These are phyloP conservation scores for Channallabes apus DNA, from an alignment of 2,797 vertebrate species.

Conservation along the genomic window DNA sequence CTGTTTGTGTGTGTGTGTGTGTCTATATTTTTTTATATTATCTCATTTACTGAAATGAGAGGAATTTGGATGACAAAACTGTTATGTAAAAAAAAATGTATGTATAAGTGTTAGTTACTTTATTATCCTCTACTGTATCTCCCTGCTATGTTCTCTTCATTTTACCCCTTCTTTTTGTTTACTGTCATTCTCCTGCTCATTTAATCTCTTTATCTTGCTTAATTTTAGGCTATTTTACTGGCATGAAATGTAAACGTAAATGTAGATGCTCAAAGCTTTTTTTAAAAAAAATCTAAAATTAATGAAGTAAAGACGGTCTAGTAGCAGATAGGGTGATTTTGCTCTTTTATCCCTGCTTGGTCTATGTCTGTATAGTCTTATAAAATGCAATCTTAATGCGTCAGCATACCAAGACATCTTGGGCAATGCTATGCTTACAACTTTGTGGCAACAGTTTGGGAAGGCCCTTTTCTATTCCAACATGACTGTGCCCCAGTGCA, in stretches of 20 bases:
- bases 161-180: background rate
- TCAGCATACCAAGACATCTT: too few relatives aligned
- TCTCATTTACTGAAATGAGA: background rate
- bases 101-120: background rate
- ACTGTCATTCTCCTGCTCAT: background rate
- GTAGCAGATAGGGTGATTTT: background rate
- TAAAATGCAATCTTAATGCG: background rate
- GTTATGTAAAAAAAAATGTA: background rate
- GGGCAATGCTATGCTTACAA: too few relatives aligned
- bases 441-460: too few relatives aligned
- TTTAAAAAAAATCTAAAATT: background rate
- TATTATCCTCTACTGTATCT: background rate
- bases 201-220: background rate
- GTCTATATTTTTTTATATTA: background rate
- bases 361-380: background rate
- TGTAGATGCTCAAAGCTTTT: background rate
- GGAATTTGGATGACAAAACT: background rate
- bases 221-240: background rate
- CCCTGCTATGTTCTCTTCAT: background rate
- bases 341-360: background rate
- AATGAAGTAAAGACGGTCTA: background rate
- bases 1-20: slow-evolving; percentile 20
- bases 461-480: too few relatives aligned
- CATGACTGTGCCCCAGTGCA: too few relatives aligned
- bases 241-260: background rate